Base-by-base conservation (phyloP, 2,888 invertebrate species). In the Andrena haemorrhoa region DNA sequence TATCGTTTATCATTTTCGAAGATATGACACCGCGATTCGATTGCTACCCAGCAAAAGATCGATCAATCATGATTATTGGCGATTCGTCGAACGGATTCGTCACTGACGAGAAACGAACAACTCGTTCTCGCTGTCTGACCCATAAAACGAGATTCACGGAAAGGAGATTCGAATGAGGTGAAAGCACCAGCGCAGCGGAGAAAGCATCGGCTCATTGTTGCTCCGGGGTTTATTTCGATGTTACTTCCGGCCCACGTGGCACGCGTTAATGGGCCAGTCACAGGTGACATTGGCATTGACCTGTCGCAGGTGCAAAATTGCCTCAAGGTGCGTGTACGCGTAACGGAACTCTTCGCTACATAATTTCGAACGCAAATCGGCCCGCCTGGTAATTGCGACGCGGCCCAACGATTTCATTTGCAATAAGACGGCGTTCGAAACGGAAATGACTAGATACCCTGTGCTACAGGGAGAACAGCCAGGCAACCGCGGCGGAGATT, bases 121-220 rank as follows among this genome's bases (percentile, higher is more conserved):
- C 60, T 58, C 60, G 58, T 58, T 71, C 49, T 49, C 71, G 23
- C 23, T 8, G 71, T 2, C 23, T 53, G 75, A 75, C 75, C 75
- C 63, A 63, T 69, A 69, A 69, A 75, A 51, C 31, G 60, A 60
- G 58, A 66, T 23, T 60, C 60, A 26, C 47, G n/a, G 76, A 75
- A 47, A 29, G 56, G 41, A 26, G 49, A 64, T 26, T 8, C 23
- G 75, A 49, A 53, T 49, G 23, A 16, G 69, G 79, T 70, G 79
- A 79, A 79, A 79, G 74, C 70, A 70, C 16, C 51, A 23, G 58
- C 49, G 10, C 20, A 20, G 8, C 68, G 68, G 79, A 76, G 76
- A 76, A 80, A 80, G 76, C 76, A 58, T 73, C 61, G 53, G 53
- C 35, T 65, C 53, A 65, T 75, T 75, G 79, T 75, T 65, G 66